Evolutionary conservation across 1,140 invertebrate species (phyloP), one percentile per base, ranked within the genome.

Genomic region (Temnothorax nylanderi): DNA sequence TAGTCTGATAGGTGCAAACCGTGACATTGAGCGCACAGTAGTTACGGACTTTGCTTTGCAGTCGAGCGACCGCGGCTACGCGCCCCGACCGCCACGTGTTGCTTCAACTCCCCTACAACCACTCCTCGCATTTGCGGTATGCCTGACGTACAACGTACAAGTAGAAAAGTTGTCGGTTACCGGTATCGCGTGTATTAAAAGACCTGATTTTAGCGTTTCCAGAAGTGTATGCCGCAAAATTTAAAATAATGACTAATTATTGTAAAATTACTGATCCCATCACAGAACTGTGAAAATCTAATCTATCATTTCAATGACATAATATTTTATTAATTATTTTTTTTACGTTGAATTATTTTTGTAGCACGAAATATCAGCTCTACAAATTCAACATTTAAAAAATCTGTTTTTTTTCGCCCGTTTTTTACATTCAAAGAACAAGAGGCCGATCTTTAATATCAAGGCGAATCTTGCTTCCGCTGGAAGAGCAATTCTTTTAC

Each of bases 31-130:
- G 78, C 54, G 49, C 26, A 26, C 26, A 26, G 18, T 54, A 71
- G 74, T 69, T 87, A 60, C 67, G 47, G 65, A 81, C 75, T 88
- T 16, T 37, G 47, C 51, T 85, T 85, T 82, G 62, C 51, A 75
- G 34, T 26, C 60, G 77, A 72, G 67, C 77, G 49, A 89, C 82
- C 82, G 82, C 88, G 62, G 2, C 67, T 56, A 54, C 21, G 67
- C 60, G 67, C 65, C 41, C 75, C 86, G 44, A 65, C 80, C 60
- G 86, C 89, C 89, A 90, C 89, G 89, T 90, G 89, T 90, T 90
- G 89, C 89, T 87, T 90, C 89, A 58, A 78, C 72, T 74, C 16
- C 34, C 67, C 81, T 84, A 77, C 76, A 49, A 54, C 47, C 51
- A 8, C 21, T 56, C 49, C 49, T 86, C 81, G 80, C 51, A 56